Base-by-base conservation (phyloP, 2,888 invertebrate species). In the Brachypalpus laphriformis region DNA sequence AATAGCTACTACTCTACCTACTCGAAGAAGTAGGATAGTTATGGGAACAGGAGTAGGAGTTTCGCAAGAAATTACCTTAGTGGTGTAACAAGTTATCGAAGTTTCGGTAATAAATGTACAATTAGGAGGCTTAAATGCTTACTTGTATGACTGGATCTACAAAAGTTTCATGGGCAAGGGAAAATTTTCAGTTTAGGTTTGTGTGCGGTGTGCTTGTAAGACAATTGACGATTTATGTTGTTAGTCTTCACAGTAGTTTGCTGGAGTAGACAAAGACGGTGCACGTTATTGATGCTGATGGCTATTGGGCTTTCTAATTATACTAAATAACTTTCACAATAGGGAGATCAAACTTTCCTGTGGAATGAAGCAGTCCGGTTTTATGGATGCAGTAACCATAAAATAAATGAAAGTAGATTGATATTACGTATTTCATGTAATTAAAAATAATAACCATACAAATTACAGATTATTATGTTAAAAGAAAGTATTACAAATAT, bases 21-120 rank as follows among this genome's bases (percentile, higher is more conserved):
- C 5, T 6, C 7, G 28, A 28, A 28, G 6, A 1, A 28, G 28
- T 6, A 8, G 34, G 34, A 11, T 34, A 34, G 28, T 28, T 3
- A 28, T 1, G 9, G 34, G n/a, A 40, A n/a, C 14, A 31, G n/a
- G n/a, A n/a, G n/a, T n/a, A n/a, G 16, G 16, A n/a, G 31, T 11
- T 31, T 37, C 20, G 4, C 14, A 22, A 16, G 22, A 34, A 22
- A 31, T 63, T 20, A 25, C 18, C 56, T 8, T 65, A 37, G 57
- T 40, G 49, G 70, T 22, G 56, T 47, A 42, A 56, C 54, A 77
- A 77, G 70, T 78, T 70, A 47, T 9, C 63, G 63, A 71, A 70
- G 77, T 78, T 78, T 31, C 37, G 47, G 47, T 70, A 37, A 61
- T 70, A 56, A 77, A 63, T 45, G 77, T 77, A 54, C 20, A 34